Evolutionary conservation across 2,113 vertebrate genomes (phyloP), one percentile per base, ranked within the genome.

Genomic region (Megatriorchis doriae): DNA sequence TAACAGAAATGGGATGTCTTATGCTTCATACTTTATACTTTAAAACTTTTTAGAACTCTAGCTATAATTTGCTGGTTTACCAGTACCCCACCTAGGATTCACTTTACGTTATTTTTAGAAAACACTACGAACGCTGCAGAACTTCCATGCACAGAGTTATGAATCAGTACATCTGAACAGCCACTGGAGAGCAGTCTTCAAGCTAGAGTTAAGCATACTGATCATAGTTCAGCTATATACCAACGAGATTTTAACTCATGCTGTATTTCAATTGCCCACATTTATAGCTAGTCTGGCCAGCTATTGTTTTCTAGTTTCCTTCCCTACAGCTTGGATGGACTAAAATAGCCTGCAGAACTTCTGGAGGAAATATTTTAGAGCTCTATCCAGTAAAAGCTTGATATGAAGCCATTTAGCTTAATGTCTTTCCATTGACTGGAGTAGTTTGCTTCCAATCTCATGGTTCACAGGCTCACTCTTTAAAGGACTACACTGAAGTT

Each of bases 241-340:
- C 3, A 13, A 59, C 0, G 8, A 62, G 66, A 45, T 90, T 90
- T 89, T 85, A 92, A 79, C 43, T 93, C 14, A 1, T 9, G 8
- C 12, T 86, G 36, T 53, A 45, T 59, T 93, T 53, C 42, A 67
- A 0, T 58, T 81, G 73, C 71, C n/a, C 26, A 15, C 29, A 91
- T 68, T 91, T 94, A 81, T 70, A 48, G 40, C 75, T 79, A 40
- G 40, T 87, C 80, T 92, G 52, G 68, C 80, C 80, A 79, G 18
- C 75, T 72, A 84, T 86, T 97, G 83, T 96, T 81, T 95, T 77
- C 83, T 89, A 84, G 65, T 71, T 93, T 96, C 94, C 94, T 94
- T 94, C 78, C 48, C 84, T 65, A 63, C 56, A 65, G 52, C 65
- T 38, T 82, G 22, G 70, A 34, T 52, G 74, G 61, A 89, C 83